Evolutionary conservation across 2,888 invertebrate species (phyloP).

Genomic region (Andrena bucephala): DNA sequence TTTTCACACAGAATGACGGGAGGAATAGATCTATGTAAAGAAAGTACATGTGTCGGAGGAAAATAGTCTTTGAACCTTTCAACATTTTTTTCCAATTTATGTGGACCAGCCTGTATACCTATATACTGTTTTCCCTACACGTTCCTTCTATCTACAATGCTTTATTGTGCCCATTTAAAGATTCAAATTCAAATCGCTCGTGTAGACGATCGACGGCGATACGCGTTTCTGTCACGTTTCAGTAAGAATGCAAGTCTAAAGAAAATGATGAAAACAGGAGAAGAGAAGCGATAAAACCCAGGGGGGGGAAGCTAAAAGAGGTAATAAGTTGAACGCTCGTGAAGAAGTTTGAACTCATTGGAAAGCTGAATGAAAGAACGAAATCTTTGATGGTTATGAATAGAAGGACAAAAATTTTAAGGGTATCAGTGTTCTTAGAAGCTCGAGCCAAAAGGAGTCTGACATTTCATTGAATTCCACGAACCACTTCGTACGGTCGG

Average conservation of each 20-base stretch:
- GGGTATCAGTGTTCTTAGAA: slow-evolving; percentile 42
- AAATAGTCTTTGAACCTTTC: too few relatives aligned
- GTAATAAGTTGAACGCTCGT: slow-evolving; percentile 80
- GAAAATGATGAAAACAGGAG: neutral
- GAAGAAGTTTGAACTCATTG: slow-evolving; percentile 81
- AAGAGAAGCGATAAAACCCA: slow-evolving; percentile 3
- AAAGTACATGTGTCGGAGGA: too few relatives aligned
- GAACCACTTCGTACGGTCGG: slow-evolving; percentile 55
- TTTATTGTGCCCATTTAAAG: slow-evolving; percentile 38
- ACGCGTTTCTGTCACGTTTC: slow-evolving; percentile 14
- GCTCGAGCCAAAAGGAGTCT: slow-evolving; percentile 16
- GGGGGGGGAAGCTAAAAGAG: slow-evolving; percentile 73
- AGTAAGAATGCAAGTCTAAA: neutral
- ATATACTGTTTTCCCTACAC: neutral
- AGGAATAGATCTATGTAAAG: too few relatives aligned
- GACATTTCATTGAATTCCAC: slow-evolving; percentile 54
- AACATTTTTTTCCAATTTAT: too few relatives aligned
- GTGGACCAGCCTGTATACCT: neutral
- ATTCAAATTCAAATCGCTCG: slow-evolving; percentile 57
- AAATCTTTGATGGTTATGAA: slow-evolving; percentile 64
- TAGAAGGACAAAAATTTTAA: slow-evolving; percentile 74
- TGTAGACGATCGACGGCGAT: slow-evolving; percentile 34
- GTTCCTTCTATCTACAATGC: slow-evolving; percentile 25
- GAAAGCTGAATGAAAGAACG: slow-evolving; percentile 73
- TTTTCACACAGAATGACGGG: too few relatives aligned